Evolutionary conservation across 92 coral and sea anemone species (phyloP).

Genomic region (Montipora capitata): DNA sequence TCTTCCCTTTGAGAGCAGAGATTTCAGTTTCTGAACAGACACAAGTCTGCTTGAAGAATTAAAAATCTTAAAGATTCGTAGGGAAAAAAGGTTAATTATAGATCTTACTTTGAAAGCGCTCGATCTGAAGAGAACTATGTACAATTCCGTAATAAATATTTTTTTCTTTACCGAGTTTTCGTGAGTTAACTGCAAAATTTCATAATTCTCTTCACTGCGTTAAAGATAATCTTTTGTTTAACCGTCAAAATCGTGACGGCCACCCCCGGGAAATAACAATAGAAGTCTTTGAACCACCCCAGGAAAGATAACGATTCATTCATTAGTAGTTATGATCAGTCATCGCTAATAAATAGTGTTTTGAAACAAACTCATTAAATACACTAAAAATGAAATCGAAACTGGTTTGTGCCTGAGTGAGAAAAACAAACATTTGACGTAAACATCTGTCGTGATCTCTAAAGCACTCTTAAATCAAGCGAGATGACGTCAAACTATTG

Average conservation of each 20-base stretch:
- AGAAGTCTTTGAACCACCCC: background rate
- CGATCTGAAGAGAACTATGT: too few relatives aligned
- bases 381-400: background rate
- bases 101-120: too few relatives aligned
- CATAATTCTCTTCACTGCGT: background rate
- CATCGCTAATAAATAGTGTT: background rate
- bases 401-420: background rate
- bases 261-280: background rate
- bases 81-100: too few relatives aligned
- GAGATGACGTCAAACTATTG: conserved; percentile 41
- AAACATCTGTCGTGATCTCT: conserved; percentile 2
- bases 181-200: background rate
- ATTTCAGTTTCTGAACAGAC: background rate
- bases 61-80: too few relatives aligned
- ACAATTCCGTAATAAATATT: background rate
- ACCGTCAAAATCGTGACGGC: background rate
- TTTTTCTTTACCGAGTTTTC: background rate
- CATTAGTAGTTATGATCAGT: background rate
- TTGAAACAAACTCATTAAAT: background rate
- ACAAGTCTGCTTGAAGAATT: background rate
- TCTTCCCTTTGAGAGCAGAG: background rate
- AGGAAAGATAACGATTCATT: background rate
- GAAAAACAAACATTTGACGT: background rate
- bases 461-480: background rate
- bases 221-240: background rate